Conservation (phyloP, 1,140 invertebrate species). For the Drosophila navojoa region DNA sequence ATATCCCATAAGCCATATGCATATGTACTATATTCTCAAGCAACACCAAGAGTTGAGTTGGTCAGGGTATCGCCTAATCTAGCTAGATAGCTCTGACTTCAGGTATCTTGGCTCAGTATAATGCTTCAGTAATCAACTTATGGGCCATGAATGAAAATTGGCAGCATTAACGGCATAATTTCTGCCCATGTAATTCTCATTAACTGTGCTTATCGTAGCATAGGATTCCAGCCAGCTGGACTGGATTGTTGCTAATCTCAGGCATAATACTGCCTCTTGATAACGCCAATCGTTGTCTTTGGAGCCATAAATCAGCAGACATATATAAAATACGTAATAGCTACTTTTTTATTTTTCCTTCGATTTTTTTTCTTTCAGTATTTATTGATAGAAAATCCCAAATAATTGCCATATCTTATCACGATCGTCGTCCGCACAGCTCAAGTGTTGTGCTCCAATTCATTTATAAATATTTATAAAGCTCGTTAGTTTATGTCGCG, state of each 20-base stretch:
- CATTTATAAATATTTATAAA: slow-evolving; percentile 32
- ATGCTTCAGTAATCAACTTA: too few species aligned
- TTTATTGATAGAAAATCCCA: slow-evolving; percentile 62
- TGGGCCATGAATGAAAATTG: too few species aligned
- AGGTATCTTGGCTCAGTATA: too few species aligned
- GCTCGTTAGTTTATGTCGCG: background rate
- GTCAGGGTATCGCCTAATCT: too few species aligned
- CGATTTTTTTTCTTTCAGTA: slow-evolving; percentile 2
- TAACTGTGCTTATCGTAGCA: background rate
- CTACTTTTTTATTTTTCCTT: background rate
- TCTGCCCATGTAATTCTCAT: background rate
- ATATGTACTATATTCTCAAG: too few species aligned
- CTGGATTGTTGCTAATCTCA: slow-evolving; percentile 24
- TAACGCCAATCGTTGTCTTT: slow-evolving; percentile 44
- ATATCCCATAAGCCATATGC: too few species aligned
- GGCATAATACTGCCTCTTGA: slow-evolving; percentile 9
- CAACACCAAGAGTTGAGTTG: too few species aligned
- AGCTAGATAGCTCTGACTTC: too few species aligned
- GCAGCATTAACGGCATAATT: too few species aligned
- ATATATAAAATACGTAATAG: slow-evolving; percentile 9
- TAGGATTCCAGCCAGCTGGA: background rate
- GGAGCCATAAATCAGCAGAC: slow-evolving; percentile 31
- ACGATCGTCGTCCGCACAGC: background rate
- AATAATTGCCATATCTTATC: slow-evolving; percentile 64
- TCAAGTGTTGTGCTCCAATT: slow-evolving; percentile 16